Base-by-base conservation (phyloP, 2,797 vertebrate genomes). In the Rhincodon typus region DNA sequence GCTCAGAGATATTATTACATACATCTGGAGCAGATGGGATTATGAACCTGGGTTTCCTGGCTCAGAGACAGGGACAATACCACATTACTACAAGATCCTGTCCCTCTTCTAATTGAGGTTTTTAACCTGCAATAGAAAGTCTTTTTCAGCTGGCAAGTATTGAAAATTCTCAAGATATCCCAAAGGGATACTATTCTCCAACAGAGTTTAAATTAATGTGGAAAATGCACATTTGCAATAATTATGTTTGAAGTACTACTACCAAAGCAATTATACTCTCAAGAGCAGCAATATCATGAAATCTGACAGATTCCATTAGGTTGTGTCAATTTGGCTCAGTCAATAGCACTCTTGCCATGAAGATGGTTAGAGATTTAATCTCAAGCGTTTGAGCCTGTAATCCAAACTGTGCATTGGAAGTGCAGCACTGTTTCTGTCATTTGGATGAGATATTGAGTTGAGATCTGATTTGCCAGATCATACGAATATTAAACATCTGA, bases 211-310 rank as follows among this genome's bases (percentile, higher is more conserved):
- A 90, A 34, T 66, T 57, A 90, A 34, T n/a, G 50, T 62, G 19
- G 15, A 91, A 91, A 66, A n/a, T 91, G 88, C 34, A 23, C 46
- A 84, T 84, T 84, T 84, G 82, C 82, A 84, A 84, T 84, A 46
- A 91, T 91, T n/a, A 91, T 91, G 88, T 66, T 62, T 8, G 57
- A 91, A 91, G 57, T 91, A 62, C 34, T 30, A n/a, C 57, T 91
- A 66, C 30, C 34, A n/a, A 66, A 67, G 21, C 17, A 62, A 91
- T 66, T 91, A 66, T 21, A 38, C 88, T 66, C 53, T 91, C 57
- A 62, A 19, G 30, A 91, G 15, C 57, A 91, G 57, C 88, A 88
- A 91, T 34, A 21, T 21, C 88, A 91, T 42, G n/a, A 66, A 91
- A 62, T 19, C 57, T 21, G 57, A 66, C 8, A 7, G 2, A 66